Percentiles rank a stretch among this genome's conserved stretches.
These are phyloP conservation scores for Aphodius sticticus DNA, from an alignment of 2,888 invertebrate species.

Conservation along the genomic window DNA sequence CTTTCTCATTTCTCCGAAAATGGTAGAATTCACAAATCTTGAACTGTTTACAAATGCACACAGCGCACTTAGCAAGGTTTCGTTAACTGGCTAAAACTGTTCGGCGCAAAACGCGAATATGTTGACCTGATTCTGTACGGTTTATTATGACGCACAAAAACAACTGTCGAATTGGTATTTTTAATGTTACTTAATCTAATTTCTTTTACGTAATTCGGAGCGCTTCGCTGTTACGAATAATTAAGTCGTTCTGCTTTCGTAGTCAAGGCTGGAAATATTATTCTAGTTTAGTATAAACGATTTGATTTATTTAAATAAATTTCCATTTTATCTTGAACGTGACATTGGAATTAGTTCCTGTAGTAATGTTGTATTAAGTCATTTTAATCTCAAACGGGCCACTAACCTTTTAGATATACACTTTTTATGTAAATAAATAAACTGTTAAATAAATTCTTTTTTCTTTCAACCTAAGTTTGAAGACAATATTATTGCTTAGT, in stretches of 20 bases:
- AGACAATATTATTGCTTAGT: no score
- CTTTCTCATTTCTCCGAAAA: conserved; percentile 4
- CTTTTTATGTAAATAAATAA: no score
- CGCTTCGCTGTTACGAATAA: neutral
- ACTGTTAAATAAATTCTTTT: no score
- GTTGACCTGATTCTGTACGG: neutral
- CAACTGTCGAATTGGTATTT: neutral
- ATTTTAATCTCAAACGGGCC: neutral
- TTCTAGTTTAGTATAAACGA: neutral
- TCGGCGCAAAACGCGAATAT: neutral
- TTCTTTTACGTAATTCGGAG: conserved; percentile 4
- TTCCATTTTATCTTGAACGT: neutral
- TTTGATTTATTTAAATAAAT: neutral
- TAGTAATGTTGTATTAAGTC: neutral
- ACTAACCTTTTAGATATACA: no score
- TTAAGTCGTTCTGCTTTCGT: neutral
- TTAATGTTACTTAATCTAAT: neutral
- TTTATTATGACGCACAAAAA: neutral
- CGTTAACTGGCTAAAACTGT: neutral
- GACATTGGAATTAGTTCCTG: neutral
- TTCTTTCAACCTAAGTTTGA: no score
- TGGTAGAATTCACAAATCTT: neutral
- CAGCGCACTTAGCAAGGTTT: neutral
- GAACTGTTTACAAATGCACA: neutral
- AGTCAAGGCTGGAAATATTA: neutral